Base-by-base conservation (phyloP, 2,113 vertebrate genomes). In the Gasterosteus nipponicus region DNA sequence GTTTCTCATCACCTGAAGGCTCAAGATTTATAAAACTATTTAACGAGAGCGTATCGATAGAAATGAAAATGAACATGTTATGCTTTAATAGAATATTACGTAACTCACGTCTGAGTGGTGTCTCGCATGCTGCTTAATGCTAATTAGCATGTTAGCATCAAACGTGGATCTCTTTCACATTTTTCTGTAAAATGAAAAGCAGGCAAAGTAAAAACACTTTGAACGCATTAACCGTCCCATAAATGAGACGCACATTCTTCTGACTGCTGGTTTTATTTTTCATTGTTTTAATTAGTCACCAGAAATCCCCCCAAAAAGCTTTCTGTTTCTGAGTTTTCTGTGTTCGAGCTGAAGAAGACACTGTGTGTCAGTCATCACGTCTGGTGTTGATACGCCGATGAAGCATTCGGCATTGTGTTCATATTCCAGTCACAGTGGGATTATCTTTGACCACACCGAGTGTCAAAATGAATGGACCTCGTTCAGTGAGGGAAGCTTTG, bases 381-480 rank as follows among this genome's bases (percentile, higher is more conserved):
- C 26, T 3, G 15, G 41, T 47, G 26, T n/a, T 70, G 42, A 26
- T 46, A 16, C 5, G 15, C 15, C 12, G 22, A 26, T 26, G 22
- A 74, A 70, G 63, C 69, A 18, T 68, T 26, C 22, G 22, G 22
- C 22, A 26, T 26, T 3, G 35, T 57, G 68, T 65, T 57, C 18
- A 9, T 3, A 49, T 12, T 59, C 56, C 33, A 42, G 10, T 59
- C 22, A 26, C 22, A 26, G 22, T 31, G 44, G 77, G 31, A 31
- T 62, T 76, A 79, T 81, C 69, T 79, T 65, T 85, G 80, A 87
- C 83, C 83, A 77, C 65, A 59, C 65, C 65, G 56, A 11, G 8
- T 12, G 7, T 80, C 56, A 31, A 35, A 63, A 26, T 26, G 22
- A 26, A 26, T 26, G 22, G 22, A 26, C 22, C 22, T 26, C 22